Base-by-base conservation (phyloP, 2,113 vertebrate genomes). In the Phoxinus phoxinus region DNA sequence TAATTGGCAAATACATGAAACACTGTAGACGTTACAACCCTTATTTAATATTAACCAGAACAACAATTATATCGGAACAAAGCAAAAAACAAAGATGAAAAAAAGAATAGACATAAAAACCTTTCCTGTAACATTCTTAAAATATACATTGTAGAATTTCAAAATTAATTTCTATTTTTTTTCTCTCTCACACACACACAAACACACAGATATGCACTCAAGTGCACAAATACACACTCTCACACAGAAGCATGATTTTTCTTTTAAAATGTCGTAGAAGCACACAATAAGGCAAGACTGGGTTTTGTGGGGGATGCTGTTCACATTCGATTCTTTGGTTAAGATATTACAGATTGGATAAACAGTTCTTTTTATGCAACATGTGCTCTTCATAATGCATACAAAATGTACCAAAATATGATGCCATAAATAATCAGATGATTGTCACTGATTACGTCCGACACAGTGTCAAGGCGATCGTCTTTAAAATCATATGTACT, bases 301-400 rank as follows among this genome's bases (percentile, higher is more conserved):
- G 46, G 75, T 53, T 78, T 37, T 56, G 4, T 30, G 73, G 46
- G 15, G 25, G 78, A 80, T 80, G 37, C 12, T 46, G 19, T 81
- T 81, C 80, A 69, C 80, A 81, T 81, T 81, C 17, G 7, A n/a
- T 69, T 81, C 77, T 59, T 81, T 81, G 78, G 78, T 84, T 84
- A 85, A 84, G 37, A 77, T 82, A 73, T 88, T 41, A 51, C 63
- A 59, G 56, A 44, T 48, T 46, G 32, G 46, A 23, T 23, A 12
- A 23, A 53, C 48, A 53, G 27, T 77, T 48, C 74, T 46, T 4
- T 27, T 15, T 58, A 37, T n/a, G 35, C 58, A 80, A 30, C 35
- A 63, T 19, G 56, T 63, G 35, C 32, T 35, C 59, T 61, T 35
- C 77, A 61, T 63, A 46, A 80, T 21, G 35, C 58, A 79, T 61